A percentile compares a stretch with the other conserved stretches of the same genome.
phyloP scores from a whole-genome alignment of 1,140 invertebrate genomes.

The Hyles vespertilio region DNA sequence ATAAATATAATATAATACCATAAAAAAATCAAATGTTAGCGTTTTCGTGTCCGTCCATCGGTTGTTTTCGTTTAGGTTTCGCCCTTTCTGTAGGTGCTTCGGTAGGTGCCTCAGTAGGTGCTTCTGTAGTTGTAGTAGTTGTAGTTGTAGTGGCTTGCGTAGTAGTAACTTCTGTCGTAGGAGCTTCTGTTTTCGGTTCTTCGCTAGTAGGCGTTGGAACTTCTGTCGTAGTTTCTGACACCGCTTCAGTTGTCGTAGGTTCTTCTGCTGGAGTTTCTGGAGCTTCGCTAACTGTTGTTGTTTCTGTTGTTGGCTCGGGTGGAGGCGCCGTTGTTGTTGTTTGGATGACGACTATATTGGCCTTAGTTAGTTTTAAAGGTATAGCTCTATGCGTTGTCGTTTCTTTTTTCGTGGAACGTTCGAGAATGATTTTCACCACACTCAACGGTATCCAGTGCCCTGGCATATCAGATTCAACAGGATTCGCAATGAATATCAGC shows the following conservation, averaged over 20 bases:
- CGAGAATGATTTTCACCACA: not conserved
- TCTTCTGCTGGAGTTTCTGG: no score
- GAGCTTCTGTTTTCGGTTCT: no score
- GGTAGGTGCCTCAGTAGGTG: not conserved
- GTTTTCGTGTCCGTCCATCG: conserved; percentile 4
- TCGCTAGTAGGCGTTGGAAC: not conserved
- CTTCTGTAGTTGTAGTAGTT: conserved; percentile 4
- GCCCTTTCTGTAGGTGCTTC: not conserved
- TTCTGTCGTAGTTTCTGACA: not conserved
- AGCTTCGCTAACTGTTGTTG: not conserved
- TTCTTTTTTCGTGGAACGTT: not conserved
- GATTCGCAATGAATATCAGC: conserved; percentile 16
- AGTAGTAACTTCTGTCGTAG: not conserved
- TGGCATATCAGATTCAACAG: conserved; percentile 9
- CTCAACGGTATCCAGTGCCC: not conserved
- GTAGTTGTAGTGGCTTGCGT: not conserved
- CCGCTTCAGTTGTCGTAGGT: not conserved
- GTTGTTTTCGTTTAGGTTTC: conserved; percentile 8
- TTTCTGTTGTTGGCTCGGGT: not conserved
- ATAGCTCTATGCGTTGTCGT: not conserved
- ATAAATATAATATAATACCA: no score
- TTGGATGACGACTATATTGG: not conserved
- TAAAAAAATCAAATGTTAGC: not conserved
- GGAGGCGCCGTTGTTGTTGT: not conserved
- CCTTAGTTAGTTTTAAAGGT: not conserved